These are phyloP conservation scores for Tenthredo mesomela DNA, from an alignment of 2,888 invertebrate species.

Conservation along the genomic window DNA sequence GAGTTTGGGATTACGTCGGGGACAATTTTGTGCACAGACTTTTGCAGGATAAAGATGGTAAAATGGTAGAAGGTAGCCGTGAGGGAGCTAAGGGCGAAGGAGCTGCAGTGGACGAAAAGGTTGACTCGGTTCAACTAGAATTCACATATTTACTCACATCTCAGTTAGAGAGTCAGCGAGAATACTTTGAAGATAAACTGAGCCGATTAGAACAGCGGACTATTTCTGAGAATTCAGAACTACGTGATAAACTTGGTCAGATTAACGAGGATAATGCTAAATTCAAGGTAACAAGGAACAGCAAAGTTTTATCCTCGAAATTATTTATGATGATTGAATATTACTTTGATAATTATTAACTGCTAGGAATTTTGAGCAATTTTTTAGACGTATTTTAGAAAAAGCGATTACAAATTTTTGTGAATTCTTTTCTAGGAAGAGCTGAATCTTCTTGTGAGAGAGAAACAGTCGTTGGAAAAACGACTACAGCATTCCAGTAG, in stretches of 20 bases:
- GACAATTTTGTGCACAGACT: slow-evolving; percentile 98
- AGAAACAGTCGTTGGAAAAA: slow-evolving; percentile 86
- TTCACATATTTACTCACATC: slow-evolving; percentile 97
- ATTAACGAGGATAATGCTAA: slow-evolving; percentile 79
- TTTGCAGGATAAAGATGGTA: slow-evolving; percentile 98
- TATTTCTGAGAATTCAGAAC: slow-evolving; percentile 80
- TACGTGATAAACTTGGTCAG: slow-evolving; percentile 79
- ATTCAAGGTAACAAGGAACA: slow-evolving; percentile 69
- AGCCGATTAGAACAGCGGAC: slow-evolving; percentile 77
- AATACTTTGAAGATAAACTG: slow-evolving; percentile 93
- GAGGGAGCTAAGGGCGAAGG: slow-evolving; percentile 78
- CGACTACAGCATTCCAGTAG: slow-evolving; percentile 83
- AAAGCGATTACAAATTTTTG: background rate
- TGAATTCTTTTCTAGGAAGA: slow-evolving; percentile 76
- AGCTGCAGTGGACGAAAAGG: slow-evolving; percentile 88
- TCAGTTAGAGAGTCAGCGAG: slow-evolving; percentile 96
- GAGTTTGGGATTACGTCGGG: slow-evolving; percentile 99
- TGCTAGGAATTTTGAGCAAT: background rate
- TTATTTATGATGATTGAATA: slow-evolving; percentile 6
- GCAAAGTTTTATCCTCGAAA: slow-evolving; percentile 36
- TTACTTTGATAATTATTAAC: background rate
- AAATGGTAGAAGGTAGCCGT: slow-evolving; percentile 89
- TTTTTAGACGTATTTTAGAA: background rate
- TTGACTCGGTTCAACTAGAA: slow-evolving; percentile 97
- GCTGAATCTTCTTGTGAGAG: slow-evolving; percentile 81